These are phyloP conservation scores for Camptogramma bilineatum DNA, from an alignment of 2,888 invertebrate genomes.

Conservation along the genomic window DNA sequence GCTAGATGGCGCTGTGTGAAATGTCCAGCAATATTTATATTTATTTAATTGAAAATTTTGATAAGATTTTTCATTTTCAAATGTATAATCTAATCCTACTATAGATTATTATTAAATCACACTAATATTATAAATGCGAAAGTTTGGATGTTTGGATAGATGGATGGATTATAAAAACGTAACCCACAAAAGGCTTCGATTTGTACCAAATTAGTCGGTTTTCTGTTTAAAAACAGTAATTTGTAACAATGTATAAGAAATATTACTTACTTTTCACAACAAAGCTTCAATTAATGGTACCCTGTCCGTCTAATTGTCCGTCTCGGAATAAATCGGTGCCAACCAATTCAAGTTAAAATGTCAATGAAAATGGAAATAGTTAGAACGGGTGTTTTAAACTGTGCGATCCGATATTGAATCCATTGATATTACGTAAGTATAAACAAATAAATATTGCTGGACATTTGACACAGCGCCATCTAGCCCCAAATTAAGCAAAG, in stretches of 20 bases:
- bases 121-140: too few relatives aligned
- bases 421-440: neutral
- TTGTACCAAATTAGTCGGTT: neutral
- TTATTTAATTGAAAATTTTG: too few relatives aligned
- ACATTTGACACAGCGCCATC: too few relatives aligned
- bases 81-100: too few relatives aligned
- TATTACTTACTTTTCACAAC: slow-evolving; percentile 1
- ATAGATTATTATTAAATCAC: too few relatives aligned
- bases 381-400: neutral
- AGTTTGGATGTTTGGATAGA: too few relatives aligned
- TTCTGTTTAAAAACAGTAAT: neutral
- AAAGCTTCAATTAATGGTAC: slow-evolving; percentile 19
- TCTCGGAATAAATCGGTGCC: slow-evolving; percentile 15
- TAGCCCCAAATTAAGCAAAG: too few relatives aligned
- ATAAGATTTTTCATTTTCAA: too few relatives aligned
- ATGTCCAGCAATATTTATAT: too few relatives aligned
- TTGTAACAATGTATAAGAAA: neutral
- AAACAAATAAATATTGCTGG: too few relatives aligned
- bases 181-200: neutral
- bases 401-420: slow-evolving; percentile 5
- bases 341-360: slow-evolving; percentile 15
- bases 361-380: slow-evolving; percentile 15
- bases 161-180: too few relatives aligned
- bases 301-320: neutral
- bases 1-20: too few relatives aligned